A percentile compares a stretch with the other conserved stretches of the same genome.
These are phyloP conservation scores for Griposia aprilina DNA, from an alignment of 2,888 invertebrate genomes.

Conservation along the genomic window DNA sequence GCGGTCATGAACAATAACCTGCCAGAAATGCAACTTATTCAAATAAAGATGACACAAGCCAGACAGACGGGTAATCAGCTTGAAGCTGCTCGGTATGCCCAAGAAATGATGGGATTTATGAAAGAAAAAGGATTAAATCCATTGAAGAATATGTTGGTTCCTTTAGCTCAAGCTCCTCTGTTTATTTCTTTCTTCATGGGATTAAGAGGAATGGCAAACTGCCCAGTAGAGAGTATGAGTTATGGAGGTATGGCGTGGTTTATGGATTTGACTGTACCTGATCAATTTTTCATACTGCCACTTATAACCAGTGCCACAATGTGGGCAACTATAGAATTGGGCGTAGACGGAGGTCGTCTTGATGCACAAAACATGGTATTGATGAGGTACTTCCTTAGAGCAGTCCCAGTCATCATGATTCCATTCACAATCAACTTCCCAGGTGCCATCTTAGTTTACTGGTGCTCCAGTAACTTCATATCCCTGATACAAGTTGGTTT, in stretches of 20 bases:
- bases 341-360: conserved; percentile 94
- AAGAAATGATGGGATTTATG: conserved; percentile 96
- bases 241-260: conserved; percentile 98
- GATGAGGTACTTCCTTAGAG: conserved; percentile 94
- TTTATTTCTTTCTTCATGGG: conserved; percentile 98
- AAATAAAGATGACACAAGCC: conserved; percentile 96
- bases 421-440: conserved; percentile 97
- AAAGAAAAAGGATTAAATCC: conserved; percentile 95
- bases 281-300: conserved; percentile 97
- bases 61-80: conserved; percentile 95
- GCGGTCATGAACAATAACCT: conserved; percentile 95
- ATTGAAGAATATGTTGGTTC: conserved; percentile 94
- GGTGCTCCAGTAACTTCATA: conserved; percentile 96
- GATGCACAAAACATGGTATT: conserved; percentile 92
- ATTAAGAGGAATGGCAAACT: conserved; percentile 96
- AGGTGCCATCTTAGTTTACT: conserved; percentile 96
- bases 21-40: conserved; percentile 96
- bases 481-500: conserved; percentile 95
- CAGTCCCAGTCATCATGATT: conserved; percentile 94
- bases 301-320: conserved; percentile 96
- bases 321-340: conserved; percentile 95
- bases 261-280: conserved; percentile 96
- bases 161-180: conserved; percentile 95
- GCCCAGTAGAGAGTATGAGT: conserved; percentile 97
- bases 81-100: conserved; percentile 93